Percentiles rank a stretch among this genome's conserved stretches.
These are phyloP conservation scores for Agrotis clavis DNA, from an alignment of 2,888 invertebrate genomes.

Conservation along the genomic window DNA sequence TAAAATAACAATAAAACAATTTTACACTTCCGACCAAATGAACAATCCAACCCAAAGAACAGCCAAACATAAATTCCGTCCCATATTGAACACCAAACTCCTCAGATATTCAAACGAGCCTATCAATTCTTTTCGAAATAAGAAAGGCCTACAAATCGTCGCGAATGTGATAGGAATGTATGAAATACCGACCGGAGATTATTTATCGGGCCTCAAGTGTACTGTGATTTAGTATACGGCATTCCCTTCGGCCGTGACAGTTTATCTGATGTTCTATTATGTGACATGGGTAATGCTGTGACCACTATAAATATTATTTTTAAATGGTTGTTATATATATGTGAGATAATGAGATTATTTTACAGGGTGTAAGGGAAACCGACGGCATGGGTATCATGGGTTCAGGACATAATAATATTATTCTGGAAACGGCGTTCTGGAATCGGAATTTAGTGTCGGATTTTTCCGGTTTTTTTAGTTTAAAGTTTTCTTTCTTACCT, in stretches of 20 bases:
- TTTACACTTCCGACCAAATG: slow-evolving; percentile 19
- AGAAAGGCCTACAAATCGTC: slow-evolving; percentile 59
- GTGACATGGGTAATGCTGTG: slow-evolving; percentile 5
- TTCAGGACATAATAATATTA: too few species aligned
- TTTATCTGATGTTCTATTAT: slow-evolving; percentile 36
- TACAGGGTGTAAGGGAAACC: too few species aligned
- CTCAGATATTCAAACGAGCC: slow-evolving; percentile 60
- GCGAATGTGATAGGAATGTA: slow-evolving; percentile 51
- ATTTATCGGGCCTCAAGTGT: slow-evolving; percentile 60
- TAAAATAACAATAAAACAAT: slow-evolving; percentile 21
- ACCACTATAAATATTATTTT: slow-evolving; percentile 13
- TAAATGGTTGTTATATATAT: too few species aligned
- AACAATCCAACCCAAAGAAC: slow-evolving; percentile 5
- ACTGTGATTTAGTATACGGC: slow-evolving; percentile 57
- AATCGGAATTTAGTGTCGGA: too few species aligned
- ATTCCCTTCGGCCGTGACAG: slow-evolving; percentile 45
- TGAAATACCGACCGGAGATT: slow-evolving; percentile 48
- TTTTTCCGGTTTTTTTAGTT: too few species aligned
- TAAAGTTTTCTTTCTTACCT: too few species aligned
- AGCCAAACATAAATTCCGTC: slow-evolving; percentile 44
- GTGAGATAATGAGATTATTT: too few species aligned
- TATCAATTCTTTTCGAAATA: slow-evolving; percentile 59
- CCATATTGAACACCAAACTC: slow-evolving; percentile 52
- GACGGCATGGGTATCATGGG: too few species aligned
- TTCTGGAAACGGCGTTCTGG: too few species aligned